Conservation (phyloP, 2,888 invertebrate genomes). For the Andrena chrysosceles region DNA sequence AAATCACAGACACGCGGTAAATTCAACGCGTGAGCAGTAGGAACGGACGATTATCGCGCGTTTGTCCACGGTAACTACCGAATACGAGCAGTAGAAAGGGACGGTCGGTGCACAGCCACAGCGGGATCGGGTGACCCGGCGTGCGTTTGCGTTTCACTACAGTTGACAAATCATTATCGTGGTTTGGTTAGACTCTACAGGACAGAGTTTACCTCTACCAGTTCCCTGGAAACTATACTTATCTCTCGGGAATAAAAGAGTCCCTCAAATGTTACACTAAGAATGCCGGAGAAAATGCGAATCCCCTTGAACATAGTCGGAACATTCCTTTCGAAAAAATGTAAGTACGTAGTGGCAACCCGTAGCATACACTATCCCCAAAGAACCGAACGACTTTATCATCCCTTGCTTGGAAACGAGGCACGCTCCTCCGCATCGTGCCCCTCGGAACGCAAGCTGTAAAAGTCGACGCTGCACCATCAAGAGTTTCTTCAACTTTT, state of each 20-base stretch:
- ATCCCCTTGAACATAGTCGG: too few relatives aligned
- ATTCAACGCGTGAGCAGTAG: not conserved
- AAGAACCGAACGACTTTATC: slow-evolving; percentile 30
- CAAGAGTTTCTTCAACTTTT: slow-evolving; percentile 23
- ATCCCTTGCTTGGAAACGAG: slow-evolving; percentile 1
- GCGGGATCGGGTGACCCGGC: slow-evolving; percentile 32
- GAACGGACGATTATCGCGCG: slow-evolving; percentile 24
- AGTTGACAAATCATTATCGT: slow-evolving; percentile 55
- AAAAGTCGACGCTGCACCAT: slow-evolving; percentile 10
- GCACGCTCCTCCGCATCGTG: slow-evolving; percentile 9
- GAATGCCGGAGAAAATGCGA: not conserved
- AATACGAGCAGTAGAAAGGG: slow-evolving; percentile 36
- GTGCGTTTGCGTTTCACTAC: slow-evolving; percentile 26
- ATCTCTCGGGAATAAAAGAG: not conserved
- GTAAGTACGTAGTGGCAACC: not conserved
- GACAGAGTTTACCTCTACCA: not conserved
- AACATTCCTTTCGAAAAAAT: too few relatives aligned
- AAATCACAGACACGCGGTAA: not conserved
- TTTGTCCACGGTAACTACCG: slow-evolving; percentile 9
- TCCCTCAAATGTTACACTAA: not conserved
- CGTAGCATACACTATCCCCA: not conserved
- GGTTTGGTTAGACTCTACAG: slow-evolving; percentile 1
- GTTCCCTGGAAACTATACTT: not conserved
- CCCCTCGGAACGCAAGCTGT: slow-evolving; percentile 9
- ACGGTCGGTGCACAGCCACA: slow-evolving; percentile 18